Evolutionary conservation across 2,888 invertebrate species (phyloP).

Genomic region (Apocheima hispidaria): DNA sequence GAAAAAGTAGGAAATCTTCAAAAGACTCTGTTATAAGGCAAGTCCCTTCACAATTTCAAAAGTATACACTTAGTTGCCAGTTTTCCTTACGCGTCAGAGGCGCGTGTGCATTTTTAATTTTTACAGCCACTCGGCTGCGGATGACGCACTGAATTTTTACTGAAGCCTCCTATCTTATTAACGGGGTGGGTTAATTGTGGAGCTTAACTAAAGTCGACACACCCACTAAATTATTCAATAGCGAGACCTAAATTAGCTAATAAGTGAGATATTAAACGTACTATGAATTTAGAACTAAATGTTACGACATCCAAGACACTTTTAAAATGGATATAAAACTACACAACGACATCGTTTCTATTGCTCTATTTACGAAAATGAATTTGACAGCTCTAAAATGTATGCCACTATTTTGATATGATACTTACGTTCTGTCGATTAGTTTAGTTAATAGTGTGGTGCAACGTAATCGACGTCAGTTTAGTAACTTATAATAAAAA

Average conservation of each 20-base stretch:
- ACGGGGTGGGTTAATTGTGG: constrained; percentile 67
- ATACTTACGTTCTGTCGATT: no score
- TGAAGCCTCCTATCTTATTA: constrained; percentile 79
- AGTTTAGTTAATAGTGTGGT: no score
- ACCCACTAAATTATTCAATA: constrained; percentile 34
- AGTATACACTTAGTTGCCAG: constrained; percentile 62
- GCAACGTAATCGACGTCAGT: no score
- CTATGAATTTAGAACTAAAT: no score
- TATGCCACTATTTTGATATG: no score
- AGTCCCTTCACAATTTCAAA: constrained; percentile 64
- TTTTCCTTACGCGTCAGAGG: constrained; percentile 76
- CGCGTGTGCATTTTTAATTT: constrained; percentile 83
- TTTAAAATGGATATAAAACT: no score
- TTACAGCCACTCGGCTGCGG: constrained; percentile 70
- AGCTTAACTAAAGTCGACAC: constrained; percentile 52
- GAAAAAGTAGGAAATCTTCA: background rate
- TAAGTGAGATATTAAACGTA: constrained; percentile 8
- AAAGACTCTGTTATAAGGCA: background rate
- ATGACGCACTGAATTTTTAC: constrained; percentile 83
- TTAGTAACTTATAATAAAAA: no score
- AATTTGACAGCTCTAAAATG: no score
- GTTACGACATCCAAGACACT: no score
- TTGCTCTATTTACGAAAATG: no score
- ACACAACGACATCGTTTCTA: no score
- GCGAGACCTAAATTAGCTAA: constrained; percentile 10